These are phyloP conservation scores for Drosophila cardini DNA, from an alignment of 1,140 invertebrate genomes.

Conservation along the genomic window DNA sequence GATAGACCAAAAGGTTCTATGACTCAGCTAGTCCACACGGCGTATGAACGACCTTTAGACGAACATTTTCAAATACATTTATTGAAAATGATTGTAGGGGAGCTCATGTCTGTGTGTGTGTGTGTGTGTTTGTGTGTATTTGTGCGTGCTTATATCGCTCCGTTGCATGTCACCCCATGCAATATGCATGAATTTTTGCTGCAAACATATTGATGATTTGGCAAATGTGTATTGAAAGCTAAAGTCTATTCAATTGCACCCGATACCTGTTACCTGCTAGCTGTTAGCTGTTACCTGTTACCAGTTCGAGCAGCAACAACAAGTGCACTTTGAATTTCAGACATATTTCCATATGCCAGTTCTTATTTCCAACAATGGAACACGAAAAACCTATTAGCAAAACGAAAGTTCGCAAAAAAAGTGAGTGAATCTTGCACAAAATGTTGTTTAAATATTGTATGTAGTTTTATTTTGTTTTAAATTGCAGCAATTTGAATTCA, in stretches of 20 bases:
- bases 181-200: constrained; percentile 56
- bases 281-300: constrained; percentile 9
- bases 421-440: neutral
- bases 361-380: constrained; percentile 47
- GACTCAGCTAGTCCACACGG: constrained; percentile 39
- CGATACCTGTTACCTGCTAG: constrained; percentile 28
- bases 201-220: constrained; percentile 80
- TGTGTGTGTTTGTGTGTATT: neutral
- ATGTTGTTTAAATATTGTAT: constrained; percentile 19
- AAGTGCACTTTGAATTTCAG: constrained; percentile 58
- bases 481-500: constrained; percentile 60
- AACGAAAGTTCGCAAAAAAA: neutral
- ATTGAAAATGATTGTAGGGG: constrained; percentile 75
- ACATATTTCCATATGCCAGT: constrained; percentile 9
- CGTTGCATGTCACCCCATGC: constrained; percentile 43
- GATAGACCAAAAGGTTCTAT: constrained; percentile 28
- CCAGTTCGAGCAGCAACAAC: constrained; percentile 26
- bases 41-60: constrained; percentile 43
- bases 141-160: constrained; percentile 36
- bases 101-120: neutral
- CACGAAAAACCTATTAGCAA: constrained; percentile 73
- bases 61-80: constrained; percentile 70
- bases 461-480: constrained; percentile 46
- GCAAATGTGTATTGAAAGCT: constrained; percentile 73
- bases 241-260: constrained; percentile 72